phyloP scores from a whole-genome alignment of 2,113 vertebrate genomes.

The Apistogramma diplotaenia region DNA sequence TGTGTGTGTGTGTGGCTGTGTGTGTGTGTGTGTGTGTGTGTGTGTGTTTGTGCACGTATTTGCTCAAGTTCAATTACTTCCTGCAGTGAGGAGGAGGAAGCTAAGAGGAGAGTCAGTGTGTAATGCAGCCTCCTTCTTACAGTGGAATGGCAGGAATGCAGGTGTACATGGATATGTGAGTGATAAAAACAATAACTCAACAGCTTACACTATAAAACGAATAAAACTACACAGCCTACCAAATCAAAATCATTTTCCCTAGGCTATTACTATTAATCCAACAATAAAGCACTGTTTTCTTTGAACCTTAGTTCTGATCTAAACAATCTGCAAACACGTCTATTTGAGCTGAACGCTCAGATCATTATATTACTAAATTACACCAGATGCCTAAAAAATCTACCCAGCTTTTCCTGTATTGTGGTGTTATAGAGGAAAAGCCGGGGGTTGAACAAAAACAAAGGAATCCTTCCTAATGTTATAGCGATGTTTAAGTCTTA shows the following conservation, averaged over 20 bases:
- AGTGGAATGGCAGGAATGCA: constrained; percentile 69
- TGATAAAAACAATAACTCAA: not conserved
- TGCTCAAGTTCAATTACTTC: constrained; percentile 63
- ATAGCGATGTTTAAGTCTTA: too few species aligned
- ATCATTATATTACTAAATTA: not conserved
- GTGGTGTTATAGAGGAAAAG: not conserved
- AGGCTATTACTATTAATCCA: not conserved
- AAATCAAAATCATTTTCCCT: not conserved
- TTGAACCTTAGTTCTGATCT: not conserved
- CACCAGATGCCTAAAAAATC: not conserved
- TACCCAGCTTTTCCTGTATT: too few species aligned
- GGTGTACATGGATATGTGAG: constrained; percentile 36
- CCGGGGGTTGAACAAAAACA: not conserved
- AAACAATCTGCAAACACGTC: not conserved
- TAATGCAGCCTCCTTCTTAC: constrained; percentile 49
- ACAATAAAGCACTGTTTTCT: not conserved
- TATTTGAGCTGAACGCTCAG: not conserved
- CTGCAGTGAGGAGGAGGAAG: constrained; percentile 23
- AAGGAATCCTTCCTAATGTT: too few species aligned
- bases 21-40: not conserved
- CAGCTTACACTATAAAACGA: not conserved
- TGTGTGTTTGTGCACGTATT: not conserved
- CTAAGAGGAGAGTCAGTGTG: constrained; percentile 6
- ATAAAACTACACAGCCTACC: not conserved
- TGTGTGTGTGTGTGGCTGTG: not conserved